phyloP scores from a whole-genome alignment of 2,888 invertebrate species.

The Cheilosia scutellata region DNA sequence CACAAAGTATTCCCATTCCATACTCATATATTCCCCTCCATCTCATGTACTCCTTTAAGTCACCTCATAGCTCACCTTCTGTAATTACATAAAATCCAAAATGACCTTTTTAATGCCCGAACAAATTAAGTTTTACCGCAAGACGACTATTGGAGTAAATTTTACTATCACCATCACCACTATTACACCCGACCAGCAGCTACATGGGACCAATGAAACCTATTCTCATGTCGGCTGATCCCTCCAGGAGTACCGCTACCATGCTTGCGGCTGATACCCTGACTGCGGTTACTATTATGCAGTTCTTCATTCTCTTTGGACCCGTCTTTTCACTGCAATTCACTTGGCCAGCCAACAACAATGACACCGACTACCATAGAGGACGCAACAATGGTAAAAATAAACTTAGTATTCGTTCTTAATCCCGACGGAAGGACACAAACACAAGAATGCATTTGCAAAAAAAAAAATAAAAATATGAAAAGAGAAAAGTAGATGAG shows the following conservation, averaged over 20 bases:
- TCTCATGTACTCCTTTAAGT: slow-evolving; percentile 47
- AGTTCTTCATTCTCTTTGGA: background rate
- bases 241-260: slow-evolving; percentile 42
- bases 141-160: slow-evolving; percentile 64
- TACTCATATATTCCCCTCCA: background rate
- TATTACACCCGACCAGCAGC: slow-evolving; percentile 6
- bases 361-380: slow-evolving; percentile 52
- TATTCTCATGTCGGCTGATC: slow-evolving; percentile 68
- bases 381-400: slow-evolving; percentile 63
- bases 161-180: slow-evolving; percentile 61
- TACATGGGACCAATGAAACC: slow-evolving; percentile 37
- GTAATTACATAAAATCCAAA: slow-evolving; percentile 72
- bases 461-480: slow-evolving; percentile 18
- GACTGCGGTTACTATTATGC: slow-evolving; percentile 29
- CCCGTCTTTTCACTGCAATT: slow-evolving; percentile 24
- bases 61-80: slow-evolving; percentile 66
- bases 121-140: slow-evolving; percentile 76
- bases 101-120: slow-evolving; percentile 75
- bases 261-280: slow-evolving; percentile 42
- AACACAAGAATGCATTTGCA: slow-evolving; percentile 52
- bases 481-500: slow-evolving; percentile 37
- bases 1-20: background rate
- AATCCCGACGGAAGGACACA: slow-evolving; percentile 72
- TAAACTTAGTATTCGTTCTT: slow-evolving; percentile 71
- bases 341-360: slow-evolving; percentile 41